A percentile compares a stretch with the other conserved stretches of the same genome.
These are phyloP conservation scores for Torymus texanus DNA, from an alignment of 2,888 invertebrate genomes.

Conservation along the genomic window DNA sequence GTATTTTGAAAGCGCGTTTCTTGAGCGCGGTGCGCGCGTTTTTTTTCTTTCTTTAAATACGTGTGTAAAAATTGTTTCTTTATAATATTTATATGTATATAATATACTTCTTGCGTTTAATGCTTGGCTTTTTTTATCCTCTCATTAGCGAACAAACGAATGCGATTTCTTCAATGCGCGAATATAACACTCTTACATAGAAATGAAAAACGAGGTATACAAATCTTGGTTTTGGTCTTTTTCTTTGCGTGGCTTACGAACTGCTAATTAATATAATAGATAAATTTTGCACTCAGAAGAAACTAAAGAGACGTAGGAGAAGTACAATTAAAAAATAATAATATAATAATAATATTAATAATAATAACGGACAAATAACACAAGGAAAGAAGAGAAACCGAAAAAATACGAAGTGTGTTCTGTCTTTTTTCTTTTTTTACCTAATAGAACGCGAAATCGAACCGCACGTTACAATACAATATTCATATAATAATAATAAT, in stretches of 20 bases:
- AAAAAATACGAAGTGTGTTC: constrained; percentile 45
- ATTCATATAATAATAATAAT: constrained; percentile 31
- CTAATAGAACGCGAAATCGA: constrained; percentile 47
- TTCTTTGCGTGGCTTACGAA: constrained; percentile 44
- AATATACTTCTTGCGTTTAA: constrained; percentile 18
- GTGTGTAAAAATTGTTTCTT: constrained; percentile 49
- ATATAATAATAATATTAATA: constrained; percentile 49
- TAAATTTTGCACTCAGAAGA: constrained; percentile 43
- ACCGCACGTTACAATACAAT: constrained; percentile 53
- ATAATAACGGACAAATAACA: constrained; percentile 57
- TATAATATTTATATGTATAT: constrained; percentile 46
- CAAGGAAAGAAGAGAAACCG: constrained; percentile 54
- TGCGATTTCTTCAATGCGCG: constrained; percentile 43
- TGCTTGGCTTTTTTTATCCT: constrained; percentile 33
- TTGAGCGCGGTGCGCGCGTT: constrained; percentile 44
- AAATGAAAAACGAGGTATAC: constrained; percentile 50
- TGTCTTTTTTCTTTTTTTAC: constrained; percentile 43
- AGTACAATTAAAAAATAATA: constrained; percentile 49
- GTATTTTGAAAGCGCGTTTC: constrained; percentile 42
- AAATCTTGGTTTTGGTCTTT: constrained; percentile 50
- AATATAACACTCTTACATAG: constrained; percentile 42
- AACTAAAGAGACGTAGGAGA: constrained; percentile 43
- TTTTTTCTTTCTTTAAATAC: not conserved
- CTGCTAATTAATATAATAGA: constrained; percentile 12
- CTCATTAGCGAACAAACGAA: constrained; percentile 31